Base-by-base conservation (phyloP, 1,140 invertebrate species). In the Thaumatotibia leucotreta region DNA sequence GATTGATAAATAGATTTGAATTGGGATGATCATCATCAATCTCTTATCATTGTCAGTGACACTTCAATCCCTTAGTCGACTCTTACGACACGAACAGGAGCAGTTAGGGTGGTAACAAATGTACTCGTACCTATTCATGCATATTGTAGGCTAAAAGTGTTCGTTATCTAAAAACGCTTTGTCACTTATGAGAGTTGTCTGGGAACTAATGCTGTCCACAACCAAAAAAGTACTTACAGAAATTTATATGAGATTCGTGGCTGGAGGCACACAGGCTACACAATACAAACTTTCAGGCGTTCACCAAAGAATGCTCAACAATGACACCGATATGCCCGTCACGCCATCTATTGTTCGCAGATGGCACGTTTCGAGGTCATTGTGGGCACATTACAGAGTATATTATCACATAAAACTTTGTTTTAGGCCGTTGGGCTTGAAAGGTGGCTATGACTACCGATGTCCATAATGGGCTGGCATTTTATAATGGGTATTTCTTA, bases 331-430 rank as follows among this genome's bases (percentile, higher is more conserved):
- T 52, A 52, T 52, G 50, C 50, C 11, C 23, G 50, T 24, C 20
- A 52, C 50, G 50, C 50, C 50, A 52, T 27, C 50, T 52, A 24
- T 52, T 52, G 50, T 52, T 52, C 23, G 50, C 50, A 52, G 50
- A 52, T 52, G 23, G 23, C 10, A 52, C 50, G 50, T 52, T 52
- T n/a, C 14, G 17, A 45, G 50, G 50, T 3, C 50, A 24, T 52
- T 52, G 50, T 27, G 33, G 27, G 39, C 20, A 52, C 20, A 52
- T 52, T 3, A 24, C 22, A 10, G 23, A 52, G 10, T 45, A n/a
- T 52, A 10, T n/a, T n/a, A n/a, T 27, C 50, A 52, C 50, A 22
- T 24, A 52, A 52, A 52, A 24, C 50, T 52, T 27, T 10, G 3
- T 52, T 52, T 52, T 52, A 52, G 22, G 20, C 11, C 9, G 20